Evolutionary conservation across 2,797 vertebrate genomes (phyloP), one percentile per base, ranked within the genome.

Genomic region (Acanthiza pusilla): DNA sequence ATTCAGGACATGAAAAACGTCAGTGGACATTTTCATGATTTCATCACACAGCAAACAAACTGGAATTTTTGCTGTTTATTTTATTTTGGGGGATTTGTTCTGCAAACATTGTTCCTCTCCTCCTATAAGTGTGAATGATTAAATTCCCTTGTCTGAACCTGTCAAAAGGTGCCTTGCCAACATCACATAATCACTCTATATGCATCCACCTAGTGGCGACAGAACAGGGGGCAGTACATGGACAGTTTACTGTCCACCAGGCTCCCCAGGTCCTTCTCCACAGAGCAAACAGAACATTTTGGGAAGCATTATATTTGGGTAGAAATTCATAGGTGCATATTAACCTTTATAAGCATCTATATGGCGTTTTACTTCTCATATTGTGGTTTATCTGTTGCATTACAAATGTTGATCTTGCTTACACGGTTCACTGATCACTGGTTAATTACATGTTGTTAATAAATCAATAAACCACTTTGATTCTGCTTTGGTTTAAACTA

Each of bases 381-480:
- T 11, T 40, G 17, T 27, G 12, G 12, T 77, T 74, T 67, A 43
- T 74, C 27, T 67, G 15, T 58, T 92, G 40, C 18, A 63, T 34
- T 78, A 45, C 14, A 81, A 84, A 16, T 73, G 79, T 65, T 68
- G 63, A 38, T 84, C 42, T 81, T 58, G 17, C 32, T 58, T 47
- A 60, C 30, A 26, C 22, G n/a, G 53, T 86, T 91, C 80, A 61
- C 45, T 53, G 53, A 66, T 67, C 36, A 16, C 43, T 38, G 20
- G 23, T 67, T 84, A 90, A 90, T 86, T 86, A 29, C 12, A 15
- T 8, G 17, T 25, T 88, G 43, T 88, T 77, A 71, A 86, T 91
- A 92, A 93, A 92, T 86, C 66, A 32, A 50, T 68, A 87, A 87
- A 84, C 29, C 15, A 8, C 32, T 89, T 91, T 29, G 25, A 45